These are phyloP conservation scores for Grammomys surdaster DNA, from an alignment of 2,113 vertebrate species.

Conservation along the genomic window DNA sequence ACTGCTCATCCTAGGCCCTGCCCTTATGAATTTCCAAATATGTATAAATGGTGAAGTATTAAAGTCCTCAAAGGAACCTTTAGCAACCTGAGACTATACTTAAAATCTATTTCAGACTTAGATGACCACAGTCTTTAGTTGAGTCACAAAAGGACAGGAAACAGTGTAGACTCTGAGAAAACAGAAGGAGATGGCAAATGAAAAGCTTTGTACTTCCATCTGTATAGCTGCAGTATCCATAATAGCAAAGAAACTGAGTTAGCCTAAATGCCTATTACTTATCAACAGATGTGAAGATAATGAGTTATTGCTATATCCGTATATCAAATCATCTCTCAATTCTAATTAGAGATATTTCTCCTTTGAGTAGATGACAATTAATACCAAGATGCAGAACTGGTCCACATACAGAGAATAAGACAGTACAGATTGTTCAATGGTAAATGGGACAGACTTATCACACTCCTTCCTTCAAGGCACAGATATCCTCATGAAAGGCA, in stretches of 20 bases:
- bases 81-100: neutral
- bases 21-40: conserved; percentile 36
- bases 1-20: neutral
- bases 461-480: neutral
- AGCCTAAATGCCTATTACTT: neutral
- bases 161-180: neutral
- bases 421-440: neutral
- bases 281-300: neutral
- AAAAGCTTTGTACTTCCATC: neutral
- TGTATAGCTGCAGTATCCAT: neutral
- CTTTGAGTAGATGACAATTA: neutral
- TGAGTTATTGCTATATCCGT: neutral
- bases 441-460: neutral
- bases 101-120: conserved; percentile 4
- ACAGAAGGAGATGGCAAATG: neutral
- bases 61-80: neutral
- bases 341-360: neutral
- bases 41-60: neutral
- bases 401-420: neutral
- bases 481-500: neutral
- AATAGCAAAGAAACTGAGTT: neutral
- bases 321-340: neutral
- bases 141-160: conserved; percentile 26
- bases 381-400: neutral
- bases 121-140: neutral